phyloP scores from a whole-genome alignment of 2,113 vertebrate genomes.

The Ctenomys sociabilis region DNA sequence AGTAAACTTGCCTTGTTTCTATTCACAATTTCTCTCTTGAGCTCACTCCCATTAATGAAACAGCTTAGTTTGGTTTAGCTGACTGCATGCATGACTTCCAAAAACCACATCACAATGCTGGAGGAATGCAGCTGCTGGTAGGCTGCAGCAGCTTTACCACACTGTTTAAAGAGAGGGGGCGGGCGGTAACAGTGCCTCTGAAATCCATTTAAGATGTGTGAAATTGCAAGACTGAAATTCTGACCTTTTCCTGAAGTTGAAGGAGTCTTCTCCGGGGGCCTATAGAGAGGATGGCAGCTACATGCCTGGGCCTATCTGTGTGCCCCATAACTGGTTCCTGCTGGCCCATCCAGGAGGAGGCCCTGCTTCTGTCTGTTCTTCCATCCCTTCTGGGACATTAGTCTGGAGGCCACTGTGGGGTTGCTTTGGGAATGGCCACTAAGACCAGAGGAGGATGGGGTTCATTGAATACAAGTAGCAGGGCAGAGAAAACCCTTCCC shows the following conservation, averaged over 20 bases:
- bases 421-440: background rate
- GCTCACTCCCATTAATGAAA: constrained; percentile 82
- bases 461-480: background rate
- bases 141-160: constrained; percentile 77
- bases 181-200: constrained; percentile 65
- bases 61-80: constrained; percentile 80
- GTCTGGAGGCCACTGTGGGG: background rate
- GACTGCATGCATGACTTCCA: constrained; percentile 82
- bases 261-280: constrained; percentile 43
- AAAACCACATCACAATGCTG: constrained; percentile 78
- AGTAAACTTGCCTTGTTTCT: constrained; percentile 72
- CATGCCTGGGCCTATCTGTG: constrained; percentile 14
- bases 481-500: background rate
- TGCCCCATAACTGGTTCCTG: background rate
- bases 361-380: constrained; percentile 5
- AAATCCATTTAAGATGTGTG: constrained; percentile 80
- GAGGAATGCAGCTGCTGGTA: constrained; percentile 75
- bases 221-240: constrained; percentile 78
- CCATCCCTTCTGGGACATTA: background rate
- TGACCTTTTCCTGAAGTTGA: constrained; percentile 69
- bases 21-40: constrained; percentile 78
- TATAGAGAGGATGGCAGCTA: constrained; percentile 42
- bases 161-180: constrained; percentile 69
- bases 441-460: background rate
- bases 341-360: background rate